Evolutionary conservation across 92 coral and sea anemone species (phyloP).

Genomic region (Porites lobata): DNA sequence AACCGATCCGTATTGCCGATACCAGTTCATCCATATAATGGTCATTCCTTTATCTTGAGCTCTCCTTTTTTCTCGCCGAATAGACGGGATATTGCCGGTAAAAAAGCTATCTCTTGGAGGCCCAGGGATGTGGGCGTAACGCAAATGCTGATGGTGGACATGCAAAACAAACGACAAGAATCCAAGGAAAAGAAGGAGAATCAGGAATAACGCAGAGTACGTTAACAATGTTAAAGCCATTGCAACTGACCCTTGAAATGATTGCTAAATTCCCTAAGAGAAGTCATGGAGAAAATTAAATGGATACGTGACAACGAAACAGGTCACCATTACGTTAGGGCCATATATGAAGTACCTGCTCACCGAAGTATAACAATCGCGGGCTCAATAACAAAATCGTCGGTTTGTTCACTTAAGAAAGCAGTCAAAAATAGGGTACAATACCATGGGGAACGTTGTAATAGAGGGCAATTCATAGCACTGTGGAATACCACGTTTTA

Average conservation of each 20-base stretch:
- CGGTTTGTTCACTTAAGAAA: no score
- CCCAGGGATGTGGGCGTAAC: slow-evolving; percentile 76
- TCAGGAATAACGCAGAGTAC: background rate
- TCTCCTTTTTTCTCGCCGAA: slow-evolving; percentile 37
- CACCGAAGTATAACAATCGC: background rate
- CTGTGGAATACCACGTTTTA: no score
- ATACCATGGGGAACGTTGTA: no score
- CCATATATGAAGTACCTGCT: no score
- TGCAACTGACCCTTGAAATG: background rate
- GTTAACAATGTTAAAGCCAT: background rate
- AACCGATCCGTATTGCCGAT: slow-evolving; percentile 68
- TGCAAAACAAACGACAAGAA: slow-evolving; percentile 12
- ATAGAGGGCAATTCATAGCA: no score
- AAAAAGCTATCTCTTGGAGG: slow-evolving; percentile 79
- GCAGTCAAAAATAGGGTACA: no score
- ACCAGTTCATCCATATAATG: slow-evolving; percentile 40
- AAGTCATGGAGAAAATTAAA: background rate
- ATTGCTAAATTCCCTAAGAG: background rate
- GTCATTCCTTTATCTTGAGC: slow-evolving; percentile 19
- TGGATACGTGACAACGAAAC: background rate
- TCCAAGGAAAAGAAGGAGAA: background rate
- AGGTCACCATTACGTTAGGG: background rate
- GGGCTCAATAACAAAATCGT: background rate
- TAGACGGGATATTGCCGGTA: slow-evolving; percentile 59
- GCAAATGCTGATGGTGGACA: slow-evolving; percentile 21